Base-by-base conservation (phyloP, 2,113 vertebrate genomes). In the Neogobius melanostomus region DNA sequence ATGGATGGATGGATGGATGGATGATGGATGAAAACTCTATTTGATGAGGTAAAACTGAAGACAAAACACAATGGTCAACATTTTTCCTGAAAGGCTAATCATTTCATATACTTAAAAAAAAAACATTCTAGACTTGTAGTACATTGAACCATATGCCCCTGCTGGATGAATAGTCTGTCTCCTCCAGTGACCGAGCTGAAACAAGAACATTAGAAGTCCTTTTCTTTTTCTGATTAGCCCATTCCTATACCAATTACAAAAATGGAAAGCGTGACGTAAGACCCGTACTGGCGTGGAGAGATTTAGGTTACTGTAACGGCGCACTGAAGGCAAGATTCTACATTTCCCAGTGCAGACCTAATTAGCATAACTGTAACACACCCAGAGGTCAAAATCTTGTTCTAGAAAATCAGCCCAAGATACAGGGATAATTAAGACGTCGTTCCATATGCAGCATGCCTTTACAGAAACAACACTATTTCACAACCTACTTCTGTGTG, bases 291-390 rank as follows among this genome's bases (percentile, higher is more conserved):
- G 66, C 79, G 74, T 69, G 54, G 50, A 83, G 61, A 83, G 63
- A 47, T 52, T 70, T 44, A 82, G 83, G 84, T 72, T 61, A 51
- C 71, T 83, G 74, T 75, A 76, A 87, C 79, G 79, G 75, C 75
- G 12, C 80, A 70, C 67, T 56, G 59, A 83, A 77, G 80, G 69
- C 50, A 50, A 16, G 52, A 74, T 78, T 74, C 82, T 74, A 81
- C 72, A 80, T 80, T 83, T 82, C 72, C 67, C 76, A 66, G 59
- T 76, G 77, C 80, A 77, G 85, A 82, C 7, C 0, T 16, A 82
- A 86, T 86, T 85, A 72, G 59, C 81, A 83, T 82, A 86, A 84
- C 76, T 86, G 87, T 83, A 86, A 88, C 72, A 75, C 74, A 63
- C 79, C 88, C 84, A 0, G 66, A 76, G 87, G 87, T 85, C 70